phyloP scores from a whole-genome alignment of 2,113 vertebrate species.

The Poicephalus gulielmi region DNA sequence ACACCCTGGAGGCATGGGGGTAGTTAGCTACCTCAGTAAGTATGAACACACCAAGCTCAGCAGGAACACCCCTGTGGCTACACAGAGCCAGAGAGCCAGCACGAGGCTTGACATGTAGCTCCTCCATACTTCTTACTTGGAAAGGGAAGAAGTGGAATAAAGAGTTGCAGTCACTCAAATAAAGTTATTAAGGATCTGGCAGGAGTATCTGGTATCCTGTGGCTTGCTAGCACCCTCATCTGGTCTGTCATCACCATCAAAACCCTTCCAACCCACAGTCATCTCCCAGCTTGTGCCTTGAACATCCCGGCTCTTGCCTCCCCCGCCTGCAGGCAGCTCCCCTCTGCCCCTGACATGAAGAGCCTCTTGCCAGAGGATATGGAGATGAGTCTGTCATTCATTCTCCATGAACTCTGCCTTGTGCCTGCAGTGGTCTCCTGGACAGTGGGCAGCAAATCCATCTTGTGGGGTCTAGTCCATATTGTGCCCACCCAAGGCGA shows the following conservation, averaged over 20 bases:
- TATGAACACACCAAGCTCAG: neutral
- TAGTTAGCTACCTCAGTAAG: neutral
- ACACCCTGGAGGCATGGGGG: neutral
- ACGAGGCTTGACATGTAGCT: neutral
- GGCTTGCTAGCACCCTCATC: neutral
- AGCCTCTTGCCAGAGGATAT: fast-evolving
- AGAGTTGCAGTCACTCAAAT: neutral
- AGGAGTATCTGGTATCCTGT: neutral
- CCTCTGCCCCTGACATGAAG: neutral
- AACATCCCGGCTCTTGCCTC: neutral
- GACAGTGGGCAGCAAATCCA: neutral
- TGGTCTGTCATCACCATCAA: neutral
- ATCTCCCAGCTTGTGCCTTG: neutral
- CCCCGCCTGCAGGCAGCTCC: neutral
- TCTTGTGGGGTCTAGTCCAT: too few relatives aligned
- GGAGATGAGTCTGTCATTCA: neutral
- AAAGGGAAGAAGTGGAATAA: neutral
- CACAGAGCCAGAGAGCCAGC: neutral
- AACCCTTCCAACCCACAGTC: neutral
- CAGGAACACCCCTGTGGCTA: neutral
- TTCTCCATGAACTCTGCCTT: neutral
- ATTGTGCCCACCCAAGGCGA: neutral
- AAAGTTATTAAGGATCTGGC: neutral
- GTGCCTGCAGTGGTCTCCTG: neutral
- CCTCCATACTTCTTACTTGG: neutral